phyloP scores from a whole-genome alignment of 2,888 invertebrate species.

The Lamellibrachia columna region DNA sequence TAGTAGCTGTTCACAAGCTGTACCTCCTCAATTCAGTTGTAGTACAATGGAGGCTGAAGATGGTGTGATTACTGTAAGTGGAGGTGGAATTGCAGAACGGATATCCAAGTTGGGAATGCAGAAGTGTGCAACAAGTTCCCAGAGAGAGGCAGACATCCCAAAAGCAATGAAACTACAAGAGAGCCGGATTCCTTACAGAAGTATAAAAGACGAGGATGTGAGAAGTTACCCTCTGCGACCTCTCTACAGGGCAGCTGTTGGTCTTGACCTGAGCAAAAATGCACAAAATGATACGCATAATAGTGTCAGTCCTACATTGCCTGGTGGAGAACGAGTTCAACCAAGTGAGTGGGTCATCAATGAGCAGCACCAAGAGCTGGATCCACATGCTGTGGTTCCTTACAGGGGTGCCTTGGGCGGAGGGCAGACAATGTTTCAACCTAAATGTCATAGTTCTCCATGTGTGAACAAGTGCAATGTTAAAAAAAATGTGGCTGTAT shows the following conservation, averaged over 20 bases:
- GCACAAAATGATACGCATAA: neutral
- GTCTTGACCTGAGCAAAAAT: slow-evolving; percentile 16
- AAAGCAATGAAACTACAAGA: slow-evolving; percentile 9
- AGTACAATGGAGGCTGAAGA: neutral
- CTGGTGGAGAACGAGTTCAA: neutral
- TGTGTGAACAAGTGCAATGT: neutral
- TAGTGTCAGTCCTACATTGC: neutral
- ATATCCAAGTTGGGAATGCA: neutral
- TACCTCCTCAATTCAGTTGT: neutral
- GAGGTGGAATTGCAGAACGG: neutral
- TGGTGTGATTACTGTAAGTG: neutral
- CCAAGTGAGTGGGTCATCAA: neutral
- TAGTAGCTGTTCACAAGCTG: neutral
- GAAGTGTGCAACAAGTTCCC: neutral
- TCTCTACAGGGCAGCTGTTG: neutral
- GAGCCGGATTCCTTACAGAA: slow-evolving; percentile 6
- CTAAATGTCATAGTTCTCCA: slow-evolving; percentile 1
- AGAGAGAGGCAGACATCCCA: neutral
- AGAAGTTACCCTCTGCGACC: neutral
- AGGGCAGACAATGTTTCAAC: neutral
- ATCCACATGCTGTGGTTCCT: neutral
- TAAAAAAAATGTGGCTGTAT: neutral
- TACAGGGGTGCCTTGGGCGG: neutral
- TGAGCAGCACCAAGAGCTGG: neutral
- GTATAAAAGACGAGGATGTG: neutral